Evolutionary conservation across 2,113 vertebrate species (phyloP), one percentile per base, ranked within the genome.

Genomic region (Ranitomeya variabilis): DNA sequence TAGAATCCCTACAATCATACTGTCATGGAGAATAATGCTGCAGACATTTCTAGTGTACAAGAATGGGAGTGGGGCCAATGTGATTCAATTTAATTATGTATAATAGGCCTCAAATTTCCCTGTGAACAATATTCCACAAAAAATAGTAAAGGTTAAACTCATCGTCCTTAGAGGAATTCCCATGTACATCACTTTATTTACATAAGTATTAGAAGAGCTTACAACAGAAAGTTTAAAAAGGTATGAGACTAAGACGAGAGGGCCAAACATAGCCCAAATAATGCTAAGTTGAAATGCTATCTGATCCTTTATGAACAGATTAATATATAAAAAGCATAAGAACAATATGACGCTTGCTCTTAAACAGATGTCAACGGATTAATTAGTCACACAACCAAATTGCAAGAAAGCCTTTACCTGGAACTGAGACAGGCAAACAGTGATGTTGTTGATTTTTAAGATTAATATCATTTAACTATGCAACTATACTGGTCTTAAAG

Each of bases 371-470:
- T 79, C 77, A 55, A n/a, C 15, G 51, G 52, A 76, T 76, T 76
- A 76, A 52, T 76, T 52, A 54, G 45, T 78, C 16, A 78, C 21
- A 54, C 76, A 79, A 55, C 19, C 14, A 81, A 81, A 81, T 62
- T 26, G 23, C 62, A 62, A 19, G 37, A 62, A 64, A 64, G 55
- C 37, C 21, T 64, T 76, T 60, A 86, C 51, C 6, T 54, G 71
- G 67, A 85, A 74, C 7, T 77, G 16, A 60, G 59, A 64, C 51
- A 76, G 7, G 3, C 37, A 86, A 86, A 86, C 57, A 86, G 45
- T 77, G 31, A 78, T 51, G 23, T 86, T 86, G 69, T 86, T 86
- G 69, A 45, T 62, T 78, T 78, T n/a, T 51, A 37, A 64, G 71
- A 62, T 86, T 23, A 62, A 86, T 12, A 85, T 57, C 2, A 69